phyloP scores from a whole-genome alignment of 2,888 invertebrate species.

The Lasioglossum morio region DNA sequence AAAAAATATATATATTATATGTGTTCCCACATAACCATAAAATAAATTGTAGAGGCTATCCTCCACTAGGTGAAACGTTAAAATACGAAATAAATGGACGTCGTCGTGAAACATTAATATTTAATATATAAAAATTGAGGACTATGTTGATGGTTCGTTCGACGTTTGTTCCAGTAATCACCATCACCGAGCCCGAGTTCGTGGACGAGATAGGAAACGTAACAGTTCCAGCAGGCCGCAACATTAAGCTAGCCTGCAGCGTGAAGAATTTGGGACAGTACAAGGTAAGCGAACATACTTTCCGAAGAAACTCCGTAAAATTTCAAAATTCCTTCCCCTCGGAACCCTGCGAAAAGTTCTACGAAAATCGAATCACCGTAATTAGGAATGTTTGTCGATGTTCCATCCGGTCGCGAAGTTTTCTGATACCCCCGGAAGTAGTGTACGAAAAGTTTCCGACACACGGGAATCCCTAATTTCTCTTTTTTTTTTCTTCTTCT shows the following conservation, averaged over 20 bases:
- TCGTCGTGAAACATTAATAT: no score
- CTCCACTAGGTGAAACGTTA: no score
- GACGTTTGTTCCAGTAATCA: conserved; percentile 87
- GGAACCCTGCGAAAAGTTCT: background rate
- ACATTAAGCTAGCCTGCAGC: conserved; percentile 94
- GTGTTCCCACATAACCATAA: no score
- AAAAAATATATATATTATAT: no score
- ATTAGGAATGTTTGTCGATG: background rate
- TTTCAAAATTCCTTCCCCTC: background rate
- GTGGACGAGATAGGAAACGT: conserved; percentile 95
- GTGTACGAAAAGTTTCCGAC: background rate
- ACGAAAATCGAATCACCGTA: background rate
- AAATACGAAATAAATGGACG: no score
- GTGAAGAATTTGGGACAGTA: conserved; percentile 96
- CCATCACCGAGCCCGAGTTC: conserved; percentile 93
- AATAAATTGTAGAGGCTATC: no score
- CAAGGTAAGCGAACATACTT: conserved; percentile 88
- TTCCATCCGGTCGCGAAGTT: background rate
- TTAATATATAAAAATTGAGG: background rate
- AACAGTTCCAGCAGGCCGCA: conserved; percentile 95
- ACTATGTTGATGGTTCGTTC: background rate
- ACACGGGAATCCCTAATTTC: background rate
- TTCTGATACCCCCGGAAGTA: background rate
- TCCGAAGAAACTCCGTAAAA: background rate
- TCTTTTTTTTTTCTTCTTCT: background rate